Evolutionary conservation across 1,140 invertebrate genomes (phyloP).

Genomic region (Pristionchus pacificus): DNA sequence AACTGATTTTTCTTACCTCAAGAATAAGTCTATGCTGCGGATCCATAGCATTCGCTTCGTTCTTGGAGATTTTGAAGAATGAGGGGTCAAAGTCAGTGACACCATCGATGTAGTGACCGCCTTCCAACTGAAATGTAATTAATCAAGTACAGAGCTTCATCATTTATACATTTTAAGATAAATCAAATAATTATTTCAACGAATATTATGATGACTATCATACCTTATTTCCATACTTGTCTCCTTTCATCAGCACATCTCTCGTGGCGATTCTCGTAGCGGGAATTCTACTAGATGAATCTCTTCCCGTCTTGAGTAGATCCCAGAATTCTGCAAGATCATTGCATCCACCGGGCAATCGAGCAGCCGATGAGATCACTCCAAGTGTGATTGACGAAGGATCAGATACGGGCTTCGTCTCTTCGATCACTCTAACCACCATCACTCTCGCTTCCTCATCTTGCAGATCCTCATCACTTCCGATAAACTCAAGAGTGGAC

Average conservation of each 20-base stretch:
- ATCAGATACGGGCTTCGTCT: constrained; percentile 7
- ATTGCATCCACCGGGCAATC: constrained; percentile 23
- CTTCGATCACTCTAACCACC: no score
- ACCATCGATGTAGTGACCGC: constrained; percentile 29
- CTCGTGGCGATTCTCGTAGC: constrained; percentile 24
- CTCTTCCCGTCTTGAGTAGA: constrained; percentile 31
- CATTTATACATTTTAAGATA: no score
- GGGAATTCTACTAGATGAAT: constrained; percentile 32
- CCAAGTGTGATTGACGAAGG: constrained; percentile 19
- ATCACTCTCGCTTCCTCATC: no score
- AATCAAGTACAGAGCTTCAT: no score
- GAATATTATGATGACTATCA: no score
- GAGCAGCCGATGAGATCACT: constrained; percentile 23
- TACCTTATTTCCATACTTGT: background rate
- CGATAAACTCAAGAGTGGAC: no score
- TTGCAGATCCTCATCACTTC: no score
- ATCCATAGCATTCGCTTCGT: constrained; percentile 34
- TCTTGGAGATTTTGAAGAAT: constrained; percentile 38
- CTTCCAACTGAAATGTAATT: no score
- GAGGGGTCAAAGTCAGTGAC: constrained; percentile 28
- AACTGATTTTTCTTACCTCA: no score
- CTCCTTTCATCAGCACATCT: constrained; percentile 29
- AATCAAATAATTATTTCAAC: no score
- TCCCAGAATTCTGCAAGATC: constrained; percentile 35
- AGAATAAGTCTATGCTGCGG: constrained; percentile 33